phyloP scores from a whole-genome alignment of 2,113 vertebrate genomes.

The Ameiurus melas region DNA sequence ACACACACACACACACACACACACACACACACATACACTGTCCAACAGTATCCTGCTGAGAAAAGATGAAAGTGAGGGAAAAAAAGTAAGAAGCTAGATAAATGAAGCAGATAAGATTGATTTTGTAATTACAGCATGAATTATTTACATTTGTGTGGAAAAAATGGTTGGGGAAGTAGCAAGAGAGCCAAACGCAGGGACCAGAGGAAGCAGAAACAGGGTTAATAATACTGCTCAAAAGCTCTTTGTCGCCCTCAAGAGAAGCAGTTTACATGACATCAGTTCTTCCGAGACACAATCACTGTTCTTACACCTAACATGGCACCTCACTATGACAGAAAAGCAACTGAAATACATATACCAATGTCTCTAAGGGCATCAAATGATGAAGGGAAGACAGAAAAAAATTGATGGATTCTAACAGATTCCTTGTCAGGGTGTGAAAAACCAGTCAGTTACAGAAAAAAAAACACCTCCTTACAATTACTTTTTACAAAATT shows the following conservation, averaged over 20 bases:
- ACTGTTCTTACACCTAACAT: constrained; percentile 57
- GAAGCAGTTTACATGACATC: constrained; percentile 68
- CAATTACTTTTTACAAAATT: neutral
- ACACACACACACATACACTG: neutral
- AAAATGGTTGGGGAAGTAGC: neutral
- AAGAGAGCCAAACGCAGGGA: neutral
- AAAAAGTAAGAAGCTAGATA: neutral
- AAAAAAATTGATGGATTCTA: neutral
- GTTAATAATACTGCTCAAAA: constrained; percentile 37
- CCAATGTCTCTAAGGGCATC: neutral
- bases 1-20: neutral
- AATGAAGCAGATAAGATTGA: neutral
- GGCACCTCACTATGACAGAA: constrained; percentile 60
- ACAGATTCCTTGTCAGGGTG: neutral
- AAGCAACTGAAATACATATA: constrained; percentile 53
- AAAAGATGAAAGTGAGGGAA: neutral
- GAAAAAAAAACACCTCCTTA: neutral
- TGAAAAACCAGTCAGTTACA: neutral
- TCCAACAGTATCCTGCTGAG: neutral
- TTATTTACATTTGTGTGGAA: neutral
- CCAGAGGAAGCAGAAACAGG: constrained; percentile 9
- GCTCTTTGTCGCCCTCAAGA: constrained; percentile 62
- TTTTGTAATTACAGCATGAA: constrained; percentile 20
- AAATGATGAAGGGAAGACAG: constrained; percentile 10
- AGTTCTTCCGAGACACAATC: constrained; percentile 73